Conservation (phyloP, 2,797 vertebrate genomes). For the Micrastur ruficollis region DNA sequence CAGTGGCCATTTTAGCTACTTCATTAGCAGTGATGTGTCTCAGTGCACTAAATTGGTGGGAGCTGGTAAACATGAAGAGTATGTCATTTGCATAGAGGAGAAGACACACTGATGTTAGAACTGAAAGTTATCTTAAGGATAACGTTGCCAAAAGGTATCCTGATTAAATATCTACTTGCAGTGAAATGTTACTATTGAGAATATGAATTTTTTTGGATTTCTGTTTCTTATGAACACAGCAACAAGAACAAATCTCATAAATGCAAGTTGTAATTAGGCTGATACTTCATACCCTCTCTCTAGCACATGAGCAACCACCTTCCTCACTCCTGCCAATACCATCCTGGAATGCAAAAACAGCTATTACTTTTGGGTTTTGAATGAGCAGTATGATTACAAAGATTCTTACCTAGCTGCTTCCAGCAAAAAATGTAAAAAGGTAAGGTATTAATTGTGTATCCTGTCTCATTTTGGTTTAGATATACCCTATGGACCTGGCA, state of each 20-base stretch:
- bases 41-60: neutral
- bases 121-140: neutral
- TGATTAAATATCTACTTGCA: neutral
- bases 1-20: neutral
- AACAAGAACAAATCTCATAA: neutral
- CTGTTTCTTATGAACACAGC: neutral
- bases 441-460: neutral
- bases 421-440: neutral
- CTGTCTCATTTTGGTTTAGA: neutral
- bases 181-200: neutral
- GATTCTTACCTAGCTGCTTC: neutral
- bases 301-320: conserved; percentile 54
- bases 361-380: neutral
- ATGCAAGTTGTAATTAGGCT: neutral
- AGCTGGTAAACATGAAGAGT: neutral
- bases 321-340: conserved; percentile 58
- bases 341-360: conserved; percentile 57
- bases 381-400: neutral
- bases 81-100: neutral
- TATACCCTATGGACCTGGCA: neutral
- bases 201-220: neutral
- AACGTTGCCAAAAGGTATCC: neutral
- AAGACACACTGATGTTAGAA: neutral
- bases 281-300: conserved; percentile 64
- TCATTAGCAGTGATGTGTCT: neutral